Evolutionary conservation across 2,888 invertebrate species (phyloP).

Genomic region (Conistra vaccinii): DNA sequence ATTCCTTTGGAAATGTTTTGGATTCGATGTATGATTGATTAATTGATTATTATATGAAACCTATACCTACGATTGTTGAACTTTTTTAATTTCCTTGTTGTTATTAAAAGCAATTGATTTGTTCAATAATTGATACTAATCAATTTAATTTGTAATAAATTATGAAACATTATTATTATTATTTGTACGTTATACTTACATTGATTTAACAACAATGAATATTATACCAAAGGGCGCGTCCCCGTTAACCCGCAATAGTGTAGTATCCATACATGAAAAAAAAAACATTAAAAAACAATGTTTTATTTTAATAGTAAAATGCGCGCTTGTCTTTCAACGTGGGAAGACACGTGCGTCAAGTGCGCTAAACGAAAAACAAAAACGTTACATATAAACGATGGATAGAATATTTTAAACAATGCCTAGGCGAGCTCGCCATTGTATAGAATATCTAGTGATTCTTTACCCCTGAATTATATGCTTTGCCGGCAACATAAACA

Average conservation of each 20-base stretch:
- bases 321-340: too few relatives aligned
- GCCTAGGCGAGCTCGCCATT: neutral
- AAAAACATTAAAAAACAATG: too few relatives aligned
- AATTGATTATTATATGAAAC: slow-evolving; percentile 51
- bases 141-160: slow-evolving; percentile 11
- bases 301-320: too few relatives aligned
- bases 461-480: neutral
- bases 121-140: slow-evolving; percentile 22
- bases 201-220: too few relatives aligned
- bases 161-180: slow-evolving; percentile 9
- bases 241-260: too few relatives aligned
- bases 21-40: slow-evolving; percentile 38
- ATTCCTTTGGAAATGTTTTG: slow-evolving; percentile 32
- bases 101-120: slow-evolving; percentile 22
- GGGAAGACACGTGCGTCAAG: too few relatives aligned
- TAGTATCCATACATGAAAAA: too few relatives aligned
- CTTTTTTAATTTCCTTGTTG: slow-evolving; percentile 31
- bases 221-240: too few relatives aligned
- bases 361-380: too few relatives aligned
- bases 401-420: neutral
- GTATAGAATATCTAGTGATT: neutral
- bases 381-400: too few relatives aligned
- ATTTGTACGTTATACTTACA: neutral
- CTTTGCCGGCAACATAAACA: neutral
- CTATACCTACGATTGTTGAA: slow-evolving; percentile 17